Evolutionary conservation across 2,797 vertebrate species (phyloP), one percentile per base, ranked within the genome.

Genomic region (Pseudopleuronectes americanus): DNA sequence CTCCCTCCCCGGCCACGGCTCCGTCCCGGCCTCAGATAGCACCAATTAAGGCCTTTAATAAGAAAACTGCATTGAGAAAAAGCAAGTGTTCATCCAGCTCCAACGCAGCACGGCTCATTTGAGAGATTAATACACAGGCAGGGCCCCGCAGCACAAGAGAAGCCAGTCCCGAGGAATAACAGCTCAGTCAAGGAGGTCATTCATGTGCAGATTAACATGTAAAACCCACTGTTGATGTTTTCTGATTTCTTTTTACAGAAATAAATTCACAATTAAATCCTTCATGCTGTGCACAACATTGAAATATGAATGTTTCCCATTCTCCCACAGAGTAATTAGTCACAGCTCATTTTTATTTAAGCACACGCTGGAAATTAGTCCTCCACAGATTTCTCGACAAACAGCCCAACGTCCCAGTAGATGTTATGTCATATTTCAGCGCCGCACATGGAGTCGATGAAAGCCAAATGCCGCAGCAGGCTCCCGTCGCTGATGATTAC

Each of bases 21-120:
- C 71, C 33, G 47, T 79, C 85, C 79, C 84, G 72, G 83, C 81
- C 84, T 83, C 86, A 87, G 91, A 93, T 90, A 91, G 85, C 81
- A 81, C 84, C 89, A 90, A 93, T 93, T 93, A 92, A 82, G 48
- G 76, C 77, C 83, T 91, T 93, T 90, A 94, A 93, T 93, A 90
- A 88, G 89, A 92, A 91, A 93, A 90, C 88, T 79, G 82, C 84
- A 76, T 90, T 81, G 80, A 88, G 91, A 73, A 68, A 68, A 86
- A 78, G 85, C 79, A 84, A 68, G 81, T 86, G 88, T 86, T 87
- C 85, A 73, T 85, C 87, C 83, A 88, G 79, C 81, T 90, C 85
- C 41, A 38, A 21, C 81, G 60, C 83, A 61, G 65, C 88, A 92
- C 13, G 88, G 90, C 87, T 92, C 91, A 93, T 93, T 92, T 89